A percentile compares a stretch with the other conserved stretches of the same genome.
These are phyloP conservation scores for Porites rus DNA, from an alignment of 92 coral and sea anemone species.

Conservation along the genomic window DNA sequence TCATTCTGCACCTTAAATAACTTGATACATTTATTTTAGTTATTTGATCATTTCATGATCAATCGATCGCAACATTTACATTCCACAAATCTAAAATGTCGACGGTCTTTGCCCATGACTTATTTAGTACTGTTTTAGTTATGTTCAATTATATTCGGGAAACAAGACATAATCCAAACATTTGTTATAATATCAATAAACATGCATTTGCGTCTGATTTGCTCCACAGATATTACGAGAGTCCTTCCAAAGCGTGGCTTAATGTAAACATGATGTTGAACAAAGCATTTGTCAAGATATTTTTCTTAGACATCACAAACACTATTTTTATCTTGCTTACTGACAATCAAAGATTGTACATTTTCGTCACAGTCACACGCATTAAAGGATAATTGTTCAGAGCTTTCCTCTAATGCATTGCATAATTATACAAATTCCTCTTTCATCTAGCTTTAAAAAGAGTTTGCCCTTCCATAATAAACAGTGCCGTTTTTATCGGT, in stretches of 20 bases:
- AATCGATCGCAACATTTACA: background rate
- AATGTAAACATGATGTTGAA: conserved; percentile 10
- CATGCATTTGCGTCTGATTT: conserved; percentile 36
- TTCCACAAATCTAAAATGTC: conserved; percentile 4
- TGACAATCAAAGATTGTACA: conserved; percentile 5
- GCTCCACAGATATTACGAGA: conserved; percentile 38
- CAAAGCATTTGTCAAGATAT: background rate
- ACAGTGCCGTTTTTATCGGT: background rate
- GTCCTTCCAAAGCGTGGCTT: background rate
- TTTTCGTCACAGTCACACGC: background rate
- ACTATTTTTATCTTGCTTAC: background rate
- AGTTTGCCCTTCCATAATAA: conserved; percentile 15
- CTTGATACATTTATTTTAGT: background rate
- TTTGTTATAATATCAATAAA: conserved; percentile 30
- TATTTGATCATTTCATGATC: background rate
- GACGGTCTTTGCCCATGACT: conserved; percentile 22
- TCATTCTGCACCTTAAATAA: conserved; percentile 21
- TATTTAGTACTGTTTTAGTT: conserved; percentile 21
- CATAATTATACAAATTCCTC: conserved; percentile 29
- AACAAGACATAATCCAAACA: conserved; percentile 39
- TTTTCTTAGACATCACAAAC: background rate
- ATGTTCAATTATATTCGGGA: conserved; percentile 21
- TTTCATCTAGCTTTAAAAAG: background rate
- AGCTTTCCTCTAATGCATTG: background rate
- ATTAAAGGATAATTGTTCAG: background rate